Evolutionary conservation across 1,140 invertebrate genomes (phyloP).

Genomic region (Aphelinus atriplicis): DNA sequence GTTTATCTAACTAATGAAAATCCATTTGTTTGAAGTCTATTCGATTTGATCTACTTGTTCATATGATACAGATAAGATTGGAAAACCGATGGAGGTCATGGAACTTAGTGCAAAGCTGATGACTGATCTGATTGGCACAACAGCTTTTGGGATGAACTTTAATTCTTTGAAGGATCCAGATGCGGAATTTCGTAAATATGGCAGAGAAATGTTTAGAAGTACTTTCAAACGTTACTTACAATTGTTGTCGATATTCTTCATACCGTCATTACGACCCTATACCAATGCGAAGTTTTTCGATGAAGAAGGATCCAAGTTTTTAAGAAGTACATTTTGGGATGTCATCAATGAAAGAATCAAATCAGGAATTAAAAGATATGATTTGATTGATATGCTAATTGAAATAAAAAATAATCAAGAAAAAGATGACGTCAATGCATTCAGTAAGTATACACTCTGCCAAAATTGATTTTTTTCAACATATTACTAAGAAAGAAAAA

Average conservation of each 20-base stretch:
- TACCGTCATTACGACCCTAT: conserved; percentile 41
- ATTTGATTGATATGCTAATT: conserved; percentile 70
- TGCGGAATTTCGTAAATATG: conserved; percentile 51
- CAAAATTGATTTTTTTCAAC: too few species aligned
- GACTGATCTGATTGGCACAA: conserved; percentile 64
- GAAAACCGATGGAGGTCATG: conserved; percentile 56
- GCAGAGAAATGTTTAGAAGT: conserved; percentile 62
- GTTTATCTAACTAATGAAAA: neutral
- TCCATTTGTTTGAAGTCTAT: neutral
- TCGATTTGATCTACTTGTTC: neutral
- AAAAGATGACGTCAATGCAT: neutral
- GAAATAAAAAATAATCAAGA: conserved; percentile 64
- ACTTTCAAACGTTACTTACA: conserved; percentile 56
- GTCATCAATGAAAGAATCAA: conserved; percentile 50
- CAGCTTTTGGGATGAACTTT: conserved; percentile 62
- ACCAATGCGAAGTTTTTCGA: conserved; percentile 48
- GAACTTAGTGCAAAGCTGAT: conserved; percentile 58
- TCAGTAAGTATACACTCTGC: neutral
- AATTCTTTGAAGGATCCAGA: conserved; percentile 57
- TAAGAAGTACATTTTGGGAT: conserved; percentile 48
- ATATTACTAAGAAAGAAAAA: neutral
- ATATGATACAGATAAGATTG: conserved; percentile 32
- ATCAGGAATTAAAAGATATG: conserved; percentile 59
- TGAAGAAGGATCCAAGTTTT: conserved; percentile 41
- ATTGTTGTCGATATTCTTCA: conserved; percentile 40